Base-by-base conservation (phyloP, 1,140 invertebrate genomes). In the Drosophila kikkawai region DNA sequence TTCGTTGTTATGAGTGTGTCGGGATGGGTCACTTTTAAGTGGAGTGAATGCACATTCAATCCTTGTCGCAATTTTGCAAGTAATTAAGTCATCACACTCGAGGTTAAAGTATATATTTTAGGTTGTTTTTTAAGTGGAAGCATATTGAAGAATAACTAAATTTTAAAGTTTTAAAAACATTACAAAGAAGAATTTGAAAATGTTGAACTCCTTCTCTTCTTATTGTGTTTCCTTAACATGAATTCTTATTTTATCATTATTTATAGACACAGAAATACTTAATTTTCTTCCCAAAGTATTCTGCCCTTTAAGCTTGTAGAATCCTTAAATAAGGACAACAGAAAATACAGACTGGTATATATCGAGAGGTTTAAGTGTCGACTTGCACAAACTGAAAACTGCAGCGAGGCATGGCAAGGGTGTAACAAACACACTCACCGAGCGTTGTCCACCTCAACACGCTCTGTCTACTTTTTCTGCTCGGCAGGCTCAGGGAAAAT, bases 71-170 rank as follows among this genome's bases (percentile, higher is more conserved):
- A 48, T 83, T 76, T 63, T 41, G 12, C 39, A 67, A 67, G 75
- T 80, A 80, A 83, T 80, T 88, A 86, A 82, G 74, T 69, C 41
- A 55, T 55, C 17, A 19, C n/a, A 42, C 36, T 22, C 19, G 63
- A 26, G 19, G 34, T 12, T 17, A 42, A 73, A 41, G 37, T 11
- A 22, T 44, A 7, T 15, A 19, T 47, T 47, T 45, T 44, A 17
- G 7, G 8, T 11, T 29, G 11, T 3, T 12, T 1, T 32, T 7
- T 13, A 8, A 19, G 2, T 2, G 9, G n/a, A 42, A 22, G 22
- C 22, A 22, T 22, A 22, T 22, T 22, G 2, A 2, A 22, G 2
- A 22, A 22, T 22, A 2, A n/a, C 8, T 9, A 11, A 42, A 42
- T 42, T 42, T 5, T 26, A 4, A 26, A 26, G 26, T 26, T 26